Evolutionary conservation across 2,797 vertebrate species (phyloP).

Genomic region (Tapera naevia): DNA sequence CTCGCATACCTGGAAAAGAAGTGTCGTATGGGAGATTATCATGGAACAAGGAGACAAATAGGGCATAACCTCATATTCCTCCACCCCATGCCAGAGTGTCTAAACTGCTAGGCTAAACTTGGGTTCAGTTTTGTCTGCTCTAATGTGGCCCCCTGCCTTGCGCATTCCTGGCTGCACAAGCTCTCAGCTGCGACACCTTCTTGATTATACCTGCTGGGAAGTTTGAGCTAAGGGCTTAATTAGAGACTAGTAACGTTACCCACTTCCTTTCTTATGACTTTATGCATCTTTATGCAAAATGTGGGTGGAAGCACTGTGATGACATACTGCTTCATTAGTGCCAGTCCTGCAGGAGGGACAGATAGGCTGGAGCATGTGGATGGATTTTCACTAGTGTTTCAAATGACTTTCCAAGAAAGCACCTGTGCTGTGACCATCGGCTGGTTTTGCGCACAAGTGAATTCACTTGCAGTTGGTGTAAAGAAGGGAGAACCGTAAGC

Average conservation of each 20-base stretch:
- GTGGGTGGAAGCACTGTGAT: constrained; percentile 19
- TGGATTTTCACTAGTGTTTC: not conserved
- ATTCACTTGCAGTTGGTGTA: not conserved
- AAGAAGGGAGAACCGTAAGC: not conserved
- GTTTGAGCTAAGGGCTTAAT: constrained; percentile 24
- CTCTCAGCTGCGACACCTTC: not conserved
- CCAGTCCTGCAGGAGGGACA: not conserved
- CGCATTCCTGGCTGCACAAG: not conserved
- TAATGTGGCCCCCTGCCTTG: not conserved
- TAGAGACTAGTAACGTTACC: constrained; percentile 30
- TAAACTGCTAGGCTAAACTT: not conserved
- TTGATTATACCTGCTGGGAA: not conserved
- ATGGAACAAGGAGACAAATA: not conserved
- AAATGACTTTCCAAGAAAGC: not conserved
- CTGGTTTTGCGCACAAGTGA: not conserved
- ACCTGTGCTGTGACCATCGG: not conserved
- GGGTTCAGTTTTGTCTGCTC: not conserved
- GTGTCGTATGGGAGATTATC: not conserved
- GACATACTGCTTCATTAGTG: not conserved
- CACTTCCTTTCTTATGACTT: constrained; percentile 30
- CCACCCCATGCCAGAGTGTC: not conserved
- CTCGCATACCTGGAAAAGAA: not conserved
- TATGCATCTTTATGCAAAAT: constrained; percentile 48
- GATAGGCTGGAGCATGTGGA: not conserved
- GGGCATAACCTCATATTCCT: not conserved